phyloP scores from a whole-genome alignment of 2,797 vertebrate genomes.

The Salmo trutta region DNA sequence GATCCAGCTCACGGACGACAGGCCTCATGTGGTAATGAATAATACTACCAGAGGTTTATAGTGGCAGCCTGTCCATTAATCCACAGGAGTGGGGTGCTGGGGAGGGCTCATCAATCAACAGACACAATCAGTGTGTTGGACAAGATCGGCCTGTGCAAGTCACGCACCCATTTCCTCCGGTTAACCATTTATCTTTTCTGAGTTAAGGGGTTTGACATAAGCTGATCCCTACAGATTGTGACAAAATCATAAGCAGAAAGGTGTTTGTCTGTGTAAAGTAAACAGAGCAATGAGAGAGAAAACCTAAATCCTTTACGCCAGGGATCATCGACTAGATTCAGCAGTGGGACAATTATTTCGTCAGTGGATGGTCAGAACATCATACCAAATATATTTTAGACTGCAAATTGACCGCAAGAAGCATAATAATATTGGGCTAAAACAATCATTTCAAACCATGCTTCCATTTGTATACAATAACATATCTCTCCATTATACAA shows the following conservation, averaged over 20 bases:
- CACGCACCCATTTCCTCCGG: neutral
- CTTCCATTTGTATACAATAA: too few species aligned
- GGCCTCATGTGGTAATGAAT: conserved; percentile 28
- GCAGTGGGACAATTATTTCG: too few species aligned
- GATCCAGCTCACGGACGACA: conserved; percentile 8
- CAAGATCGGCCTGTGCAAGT: neutral
- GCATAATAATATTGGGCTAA: too few species aligned
- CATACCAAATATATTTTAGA: too few species aligned
- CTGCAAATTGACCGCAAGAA: too few species aligned
- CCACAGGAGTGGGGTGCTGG: neutral
- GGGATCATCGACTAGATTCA: too few species aligned
- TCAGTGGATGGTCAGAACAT: too few species aligned
- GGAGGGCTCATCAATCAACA: conserved; percentile 18
- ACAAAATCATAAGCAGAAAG: neutral
- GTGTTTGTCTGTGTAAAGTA: neutral
- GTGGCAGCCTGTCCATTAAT: conserved; percentile 5
- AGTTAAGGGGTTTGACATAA: neutral
- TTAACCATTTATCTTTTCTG: neutral
- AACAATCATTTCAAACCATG: too few species aligned
- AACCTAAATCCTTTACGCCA: too few species aligned
- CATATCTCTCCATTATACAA: too few species aligned
- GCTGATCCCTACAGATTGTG: neutral
- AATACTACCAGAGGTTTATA: conserved; percentile 5
- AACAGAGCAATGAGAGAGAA: neutral
- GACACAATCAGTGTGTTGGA: neutral